Evolutionary conservation across 2,888 invertebrate genomes (phyloP).

Genomic region (Zelleria hepariella): DNA sequence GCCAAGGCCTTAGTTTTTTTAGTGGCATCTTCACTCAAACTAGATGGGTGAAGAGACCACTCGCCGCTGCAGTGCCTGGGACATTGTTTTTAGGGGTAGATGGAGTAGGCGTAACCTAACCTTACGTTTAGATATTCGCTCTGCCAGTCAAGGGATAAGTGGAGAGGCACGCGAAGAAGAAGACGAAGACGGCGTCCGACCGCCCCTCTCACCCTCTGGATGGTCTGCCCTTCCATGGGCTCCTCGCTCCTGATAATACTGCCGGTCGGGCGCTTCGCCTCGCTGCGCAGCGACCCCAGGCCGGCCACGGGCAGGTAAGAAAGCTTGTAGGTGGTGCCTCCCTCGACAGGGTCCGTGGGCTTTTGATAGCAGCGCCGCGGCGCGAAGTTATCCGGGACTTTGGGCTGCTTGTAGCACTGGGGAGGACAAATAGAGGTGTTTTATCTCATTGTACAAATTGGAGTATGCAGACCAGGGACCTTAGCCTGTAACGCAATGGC

Average conservation of each 20-base stretch:
- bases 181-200: not conserved
- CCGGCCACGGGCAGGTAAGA: constrained; percentile 71
- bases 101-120: no score
- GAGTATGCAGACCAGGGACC: no score
- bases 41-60: no score
- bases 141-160: no score
- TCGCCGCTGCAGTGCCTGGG: no score
- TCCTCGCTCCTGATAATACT: constrained; percentile 55
- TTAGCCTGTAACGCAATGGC: no score
- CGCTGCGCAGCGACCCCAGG: constrained; percentile 48
- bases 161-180: not conserved
- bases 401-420: constrained; percentile 70
- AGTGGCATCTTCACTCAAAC: no score
- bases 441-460: no score
- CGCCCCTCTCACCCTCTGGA: constrained; percentile 17
- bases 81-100: no score
- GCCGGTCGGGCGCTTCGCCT: constrained; percentile 34
- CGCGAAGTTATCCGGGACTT: constrained; percentile 70
- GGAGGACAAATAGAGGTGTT: no score
- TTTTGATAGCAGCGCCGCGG: constrained; percentile 69
- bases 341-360: constrained; percentile 72
- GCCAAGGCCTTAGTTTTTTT: no score
- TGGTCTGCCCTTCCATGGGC: constrained; percentile 58
- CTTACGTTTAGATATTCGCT: no score
- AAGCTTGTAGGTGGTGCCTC: constrained; percentile 75